Evolutionary conservation across 2,888 invertebrate species (phyloP).

Genomic region (Eupithecia vulgata): DNA sequence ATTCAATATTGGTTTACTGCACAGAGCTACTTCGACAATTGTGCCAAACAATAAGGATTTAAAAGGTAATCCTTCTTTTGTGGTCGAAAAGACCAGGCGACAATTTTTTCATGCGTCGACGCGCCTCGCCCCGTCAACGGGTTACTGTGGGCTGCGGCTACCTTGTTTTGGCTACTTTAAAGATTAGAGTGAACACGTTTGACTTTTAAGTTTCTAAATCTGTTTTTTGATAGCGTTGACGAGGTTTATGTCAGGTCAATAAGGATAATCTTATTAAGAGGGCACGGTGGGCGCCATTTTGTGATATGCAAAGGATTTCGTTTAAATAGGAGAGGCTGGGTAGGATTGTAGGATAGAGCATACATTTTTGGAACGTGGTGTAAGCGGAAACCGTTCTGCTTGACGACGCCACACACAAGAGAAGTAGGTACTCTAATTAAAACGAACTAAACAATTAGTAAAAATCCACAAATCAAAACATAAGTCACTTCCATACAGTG

Average conservation of each 20-base stretch:
- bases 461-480: too few relatives aligned
- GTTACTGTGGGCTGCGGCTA: conserved; percentile 33
- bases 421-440: too few relatives aligned
- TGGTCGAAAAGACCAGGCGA: conserved; percentile 45
- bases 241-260: background rate
- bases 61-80: conserved; percentile 58
- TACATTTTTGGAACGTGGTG: too few relatives aligned
- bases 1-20: conserved; percentile 36
- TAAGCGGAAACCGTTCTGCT: too few relatives aligned
- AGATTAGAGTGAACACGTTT: conserved; percentile 27
- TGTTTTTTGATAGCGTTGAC: background rate
- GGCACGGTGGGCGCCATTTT: too few relatives aligned
- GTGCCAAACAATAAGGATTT: conserved; percentile 53
- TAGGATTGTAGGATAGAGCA: too few relatives aligned
- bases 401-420: too few relatives aligned
- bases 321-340: too few relatives aligned
- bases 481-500: too few relatives aligned
- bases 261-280: background rate
- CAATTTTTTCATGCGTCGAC: conserved; percentile 39
- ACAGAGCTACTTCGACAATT: conserved; percentile 51
- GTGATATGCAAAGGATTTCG: too few relatives aligned
- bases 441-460: too few relatives aligned
- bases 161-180: conserved; percentile 44
- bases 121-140: conserved; percentile 37
- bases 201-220: background rate